A percentile compares a stretch with the other conserved stretches of the same genome.
These are phyloP conservation scores for Gallinago nigripennis DNA, from an alignment of 2,797 vertebrate genomes.

Conservation along the genomic window DNA sequence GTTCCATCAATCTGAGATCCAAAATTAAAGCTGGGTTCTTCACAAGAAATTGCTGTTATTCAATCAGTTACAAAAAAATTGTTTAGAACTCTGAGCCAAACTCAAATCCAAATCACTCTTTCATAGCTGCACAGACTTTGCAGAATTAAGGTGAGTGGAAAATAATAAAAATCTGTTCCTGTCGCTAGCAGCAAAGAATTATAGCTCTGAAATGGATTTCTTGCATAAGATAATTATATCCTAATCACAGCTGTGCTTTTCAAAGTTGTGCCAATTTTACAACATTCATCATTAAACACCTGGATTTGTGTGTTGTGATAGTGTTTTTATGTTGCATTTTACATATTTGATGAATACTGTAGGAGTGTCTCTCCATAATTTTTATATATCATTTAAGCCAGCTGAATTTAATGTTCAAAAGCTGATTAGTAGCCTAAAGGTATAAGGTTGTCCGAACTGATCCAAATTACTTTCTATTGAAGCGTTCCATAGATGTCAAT, in stretches of 20 bases:
- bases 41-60: not conserved
- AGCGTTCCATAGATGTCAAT: not conserved
- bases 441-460: not conserved
- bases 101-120: not conserved
- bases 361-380: not conserved
- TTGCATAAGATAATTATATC: conserved; percentile 23
- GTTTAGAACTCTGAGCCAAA: not conserved
- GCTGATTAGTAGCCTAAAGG: conserved; percentile 38
- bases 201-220: conserved; percentile 21
- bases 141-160: conserved; percentile 19
- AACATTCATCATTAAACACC: not conserved
- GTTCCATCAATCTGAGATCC: not conserved
- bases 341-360: conserved; percentile 23
- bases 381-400: not conserved
- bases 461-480: conserved; percentile 16
- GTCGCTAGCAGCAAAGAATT: not conserved
- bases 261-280: conserved; percentile 15
- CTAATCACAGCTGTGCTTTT: conserved; percentile 32
- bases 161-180: conserved; percentile 31
- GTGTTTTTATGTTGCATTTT: not conserved
- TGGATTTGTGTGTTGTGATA: not conserved
- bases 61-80: not conserved
- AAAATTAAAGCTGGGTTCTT: not conserved
- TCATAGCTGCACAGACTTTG: not conserved
- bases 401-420: not conserved